Evolutionary conservation across 2,888 invertebrate genomes (phyloP).

Genomic region (Noctua fimbriata): DNA sequence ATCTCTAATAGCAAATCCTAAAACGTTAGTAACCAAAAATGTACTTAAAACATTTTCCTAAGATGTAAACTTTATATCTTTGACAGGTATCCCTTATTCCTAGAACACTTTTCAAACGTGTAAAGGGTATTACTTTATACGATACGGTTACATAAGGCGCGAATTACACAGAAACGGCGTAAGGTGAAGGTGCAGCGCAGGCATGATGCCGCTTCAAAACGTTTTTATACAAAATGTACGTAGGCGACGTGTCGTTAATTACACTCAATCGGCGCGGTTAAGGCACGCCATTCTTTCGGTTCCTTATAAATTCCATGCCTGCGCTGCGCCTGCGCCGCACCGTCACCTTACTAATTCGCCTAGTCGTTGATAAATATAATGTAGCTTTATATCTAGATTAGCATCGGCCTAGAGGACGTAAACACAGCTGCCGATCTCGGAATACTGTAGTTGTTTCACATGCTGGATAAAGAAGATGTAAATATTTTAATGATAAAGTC

Average conservation of each 20-base stretch:
- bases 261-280: no score
- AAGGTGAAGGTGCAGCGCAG: no score
- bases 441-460: neutral
- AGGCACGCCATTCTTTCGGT: no score
- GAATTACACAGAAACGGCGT: no score
- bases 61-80: neutral
- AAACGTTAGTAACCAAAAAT: neutral
- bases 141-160: constrained; percentile 27
- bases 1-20: neutral
- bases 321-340: no score
- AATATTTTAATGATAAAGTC: neutral
- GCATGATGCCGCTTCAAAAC: no score
- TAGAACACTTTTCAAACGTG: constrained; percentile 18
- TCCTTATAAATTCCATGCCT: no score
- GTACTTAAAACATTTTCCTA: neutral
- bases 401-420: neutral
- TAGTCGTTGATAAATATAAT: constrained; percentile 13
- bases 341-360: no score
- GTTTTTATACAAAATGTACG: no score
- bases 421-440: constrained; percentile 12
- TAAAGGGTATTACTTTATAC: constrained; percentile 5
- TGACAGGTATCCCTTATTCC: constrained; percentile 7
- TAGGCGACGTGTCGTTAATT: no score
- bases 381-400: constrained; percentile 27
- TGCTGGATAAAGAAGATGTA: neutral